Evolutionary conservation across 2,113 vertebrate species (phyloP).

Genomic region (Alethe castanea): DNA sequence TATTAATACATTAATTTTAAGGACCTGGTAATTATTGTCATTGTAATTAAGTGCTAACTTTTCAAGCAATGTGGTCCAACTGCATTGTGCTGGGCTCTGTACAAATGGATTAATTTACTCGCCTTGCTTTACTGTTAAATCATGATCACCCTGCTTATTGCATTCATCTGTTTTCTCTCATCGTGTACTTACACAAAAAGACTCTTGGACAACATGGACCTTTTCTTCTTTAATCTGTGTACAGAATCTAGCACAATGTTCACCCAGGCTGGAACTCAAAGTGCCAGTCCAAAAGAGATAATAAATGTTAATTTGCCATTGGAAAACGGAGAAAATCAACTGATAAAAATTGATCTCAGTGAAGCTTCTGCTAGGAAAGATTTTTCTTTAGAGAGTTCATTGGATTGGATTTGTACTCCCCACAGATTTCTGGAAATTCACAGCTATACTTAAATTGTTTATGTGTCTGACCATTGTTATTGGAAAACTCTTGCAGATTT

Average conservation of each 20-base stretch:
- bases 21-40: background rate
- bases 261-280: background rate
- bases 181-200: background rate
- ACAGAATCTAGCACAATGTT: background rate
- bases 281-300: background rate
- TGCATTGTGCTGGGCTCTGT: background rate
- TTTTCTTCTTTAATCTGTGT: background rate
- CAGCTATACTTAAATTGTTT: background rate
- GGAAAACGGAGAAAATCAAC: background rate
- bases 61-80: background rate
- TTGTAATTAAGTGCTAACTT: background rate
- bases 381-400: background rate
- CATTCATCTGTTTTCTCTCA: background rate
- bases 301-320: background rate
- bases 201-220: background rate
- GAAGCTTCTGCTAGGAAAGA: background rate
- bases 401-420: background rate
- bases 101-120: background rate
- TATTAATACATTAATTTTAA: slow-evolving; percentile 2
- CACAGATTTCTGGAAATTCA: background rate
- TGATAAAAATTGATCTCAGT: background rate
- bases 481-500: background rate
- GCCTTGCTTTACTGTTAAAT: background rate
- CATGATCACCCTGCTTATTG: background rate
- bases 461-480: background rate